These are phyloP conservation scores for Pteropus rufus DNA, from an alignment of 2,797 vertebrate species.

Conservation along the genomic window DNA sequence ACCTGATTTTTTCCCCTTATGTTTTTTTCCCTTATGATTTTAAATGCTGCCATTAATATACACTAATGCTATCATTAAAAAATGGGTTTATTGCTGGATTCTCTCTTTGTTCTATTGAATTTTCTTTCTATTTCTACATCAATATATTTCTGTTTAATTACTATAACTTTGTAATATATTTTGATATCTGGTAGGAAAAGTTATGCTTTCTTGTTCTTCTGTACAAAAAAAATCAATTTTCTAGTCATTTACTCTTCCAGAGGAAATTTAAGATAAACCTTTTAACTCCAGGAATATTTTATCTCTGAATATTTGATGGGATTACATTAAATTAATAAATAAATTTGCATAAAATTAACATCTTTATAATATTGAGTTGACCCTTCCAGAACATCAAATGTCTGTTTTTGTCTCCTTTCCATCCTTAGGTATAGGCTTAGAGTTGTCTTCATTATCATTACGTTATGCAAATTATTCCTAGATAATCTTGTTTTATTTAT, in stretches of 20 bases:
- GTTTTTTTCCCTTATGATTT: neutral
- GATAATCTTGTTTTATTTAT: neutral
- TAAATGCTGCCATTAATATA: neutral
- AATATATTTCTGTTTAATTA: neutral
- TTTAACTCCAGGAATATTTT: neutral
- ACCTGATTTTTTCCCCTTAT: neutral
- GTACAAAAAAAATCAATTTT: neutral
- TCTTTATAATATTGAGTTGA: neutral
- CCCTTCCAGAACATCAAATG: neutral
- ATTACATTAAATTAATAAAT: neutral
- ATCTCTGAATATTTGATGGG: neutral
- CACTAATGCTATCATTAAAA: neutral
- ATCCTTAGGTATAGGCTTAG: neutral
- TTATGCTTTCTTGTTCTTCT: neutral
- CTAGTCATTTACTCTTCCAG: neutral
- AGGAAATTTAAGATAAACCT: neutral
- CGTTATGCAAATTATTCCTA: neutral
- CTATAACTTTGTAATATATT: neutral
- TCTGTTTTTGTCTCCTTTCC: neutral
- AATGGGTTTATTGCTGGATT: neutral
- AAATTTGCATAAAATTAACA: neutral
- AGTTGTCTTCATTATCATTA: neutral
- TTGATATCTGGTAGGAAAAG: neutral
- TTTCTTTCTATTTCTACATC: neutral
- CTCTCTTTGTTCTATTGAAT: neutral